Percentiles rank a stretch among this genome's conserved stretches.
Conservation (phyloP, 2,113 vertebrate species). For the Xenopus laevis region DNA sequence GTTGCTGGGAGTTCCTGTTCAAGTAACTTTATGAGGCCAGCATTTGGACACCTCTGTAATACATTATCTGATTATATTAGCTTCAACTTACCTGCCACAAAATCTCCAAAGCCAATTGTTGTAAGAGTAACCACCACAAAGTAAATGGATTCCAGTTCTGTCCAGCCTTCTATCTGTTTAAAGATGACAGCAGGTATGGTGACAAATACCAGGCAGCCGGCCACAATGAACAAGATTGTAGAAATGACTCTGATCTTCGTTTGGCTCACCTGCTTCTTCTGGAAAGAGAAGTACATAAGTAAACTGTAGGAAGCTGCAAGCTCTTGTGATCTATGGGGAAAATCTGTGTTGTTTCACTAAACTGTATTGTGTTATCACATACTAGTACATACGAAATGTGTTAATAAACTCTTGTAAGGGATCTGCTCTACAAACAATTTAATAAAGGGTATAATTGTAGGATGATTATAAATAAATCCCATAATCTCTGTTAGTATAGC, state of each 20-base stretch:
- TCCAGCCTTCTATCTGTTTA: slow-evolving; percentile 91
- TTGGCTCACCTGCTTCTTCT: slow-evolving; percentile 96
- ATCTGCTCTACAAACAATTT: too few species aligned
- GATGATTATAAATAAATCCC: too few species aligned
- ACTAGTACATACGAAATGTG: too few species aligned
- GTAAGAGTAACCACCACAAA: slow-evolving; percentile 97
- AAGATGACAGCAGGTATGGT: slow-evolving; percentile 93
- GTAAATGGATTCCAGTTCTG: slow-evolving; percentile 89
- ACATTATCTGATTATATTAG: too few species aligned
- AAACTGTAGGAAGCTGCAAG: neutral
- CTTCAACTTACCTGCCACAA: slow-evolving; percentile 84
- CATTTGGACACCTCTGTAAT: too few species aligned
- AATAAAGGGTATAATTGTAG: too few species aligned
- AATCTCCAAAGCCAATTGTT: slow-evolving; percentile 95
- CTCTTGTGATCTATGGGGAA: neutral
- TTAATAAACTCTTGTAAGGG: too few species aligned
- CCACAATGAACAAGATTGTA: slow-evolving; percentile 93
- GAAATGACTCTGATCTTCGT: slow-evolving; percentile 96
- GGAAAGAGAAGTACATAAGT: slow-evolving; percentile 44
- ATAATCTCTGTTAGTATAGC: too few species aligned
- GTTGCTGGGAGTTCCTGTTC: too few species aligned
- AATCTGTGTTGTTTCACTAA: neutral
- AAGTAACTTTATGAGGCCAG: too few species aligned
- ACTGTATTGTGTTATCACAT: too few species aligned
- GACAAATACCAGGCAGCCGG: slow-evolving; percentile 91